Evolutionary conservation across 2,888 invertebrate genomes (phyloP), one percentile per base, ranked within the genome.

Genomic region (Euclidia mi): DNA sequence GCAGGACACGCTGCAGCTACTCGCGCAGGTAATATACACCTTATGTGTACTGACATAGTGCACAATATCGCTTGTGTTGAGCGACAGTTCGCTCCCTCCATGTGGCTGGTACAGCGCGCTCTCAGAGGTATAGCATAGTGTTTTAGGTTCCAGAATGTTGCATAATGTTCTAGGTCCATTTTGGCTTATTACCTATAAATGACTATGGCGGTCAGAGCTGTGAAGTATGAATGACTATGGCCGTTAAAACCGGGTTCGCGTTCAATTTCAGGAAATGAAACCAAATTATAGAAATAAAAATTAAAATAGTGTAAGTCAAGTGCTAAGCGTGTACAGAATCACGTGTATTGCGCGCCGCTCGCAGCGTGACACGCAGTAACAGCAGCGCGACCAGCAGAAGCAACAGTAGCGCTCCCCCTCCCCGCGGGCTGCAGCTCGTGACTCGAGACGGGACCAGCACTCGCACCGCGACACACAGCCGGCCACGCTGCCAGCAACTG

Each of bases 71-170:
- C n/a, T n/a, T n/a, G n/a, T n/a, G n/a, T n/a, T n/a, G n/a, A n/a
- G n/a, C n/a, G n/a, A n/a, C 99, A 99, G 95, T 99, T 99, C 95
- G 98, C 99, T 51, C 95, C 99, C 64, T 98, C 99, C 52, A 98
- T 99, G 98, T 98, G 98, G 97, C 96, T 99, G 62, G 97, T 99
- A 66, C 96, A 97, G 79, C 97, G 98, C 79, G 98, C 98, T 82
- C 90, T 97, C 56, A 96, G 96, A 49, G 98, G 98, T 4, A 89
- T 96, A n/a, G 97, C 98, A n/a, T n/a, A n/a, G n/a, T n/a, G n/a
- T n/a, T n/a, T n/a, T n/a, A n/a, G n/a, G n/a, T n/a, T n/a, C n/a
- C n/a, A n/a, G n/a, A n/a, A n/a, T n/a, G n/a, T n/a, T n/a, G n/a
- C n/a, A n/a, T n/a, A n/a, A n/a, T n/a, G n/a, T n/a, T n/a, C n/a